Evolutionary conservation across 2,888 invertebrate genomes (phyloP).

Genomic region (Mellilla xanthometata): DNA sequence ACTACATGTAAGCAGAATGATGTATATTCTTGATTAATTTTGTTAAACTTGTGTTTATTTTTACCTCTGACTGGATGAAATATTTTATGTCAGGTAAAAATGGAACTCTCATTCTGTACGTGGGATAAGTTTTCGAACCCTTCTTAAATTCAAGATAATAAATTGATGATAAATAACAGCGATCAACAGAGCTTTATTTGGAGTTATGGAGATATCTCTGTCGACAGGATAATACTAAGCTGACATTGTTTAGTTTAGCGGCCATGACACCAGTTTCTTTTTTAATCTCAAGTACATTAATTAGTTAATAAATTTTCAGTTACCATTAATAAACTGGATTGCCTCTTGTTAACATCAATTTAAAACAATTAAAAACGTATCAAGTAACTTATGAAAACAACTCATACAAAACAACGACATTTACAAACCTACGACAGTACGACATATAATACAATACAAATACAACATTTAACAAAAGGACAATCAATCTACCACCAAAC

Average conservation of each 20-base stretch:
- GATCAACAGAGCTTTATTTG: slow-evolving; percentile 38
- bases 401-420: slow-evolving; percentile 20
- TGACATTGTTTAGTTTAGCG: slow-evolving; percentile 50
- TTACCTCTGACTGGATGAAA: slow-evolving; percentile 4
- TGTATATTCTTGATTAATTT: slow-evolving; percentile 8
- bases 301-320: too few species aligned
- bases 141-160: slow-evolving; percentile 11
- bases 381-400: slow-evolving; percentile 2
- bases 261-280: slow-evolving; percentile 39
- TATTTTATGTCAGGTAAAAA: slow-evolving; percentile 19
- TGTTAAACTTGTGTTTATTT: slow-evolving; percentile 9
- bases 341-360: too few species aligned
- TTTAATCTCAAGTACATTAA: too few species aligned
- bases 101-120: slow-evolving; percentile 17
- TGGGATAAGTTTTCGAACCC: slow-evolving; percentile 19
- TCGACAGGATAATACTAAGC: slow-evolving; percentile 42
- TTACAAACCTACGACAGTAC: too few species aligned
- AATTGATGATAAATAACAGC: slow-evolving; percentile 22
- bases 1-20: background rate
- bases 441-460: slow-evolving; percentile 22
- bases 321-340: too few species aligned
- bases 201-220: slow-evolving; percentile 38
- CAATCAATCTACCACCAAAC: slow-evolving; percentile 45
- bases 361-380: too few species aligned
- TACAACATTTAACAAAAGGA: slow-evolving; percentile 19